Percentiles rank a stretch among this genome's conserved stretches.
These are phyloP conservation scores for Pithys albifrons DNA, from an alignment of 2,113 vertebrate species.

Conservation along the genomic window DNA sequence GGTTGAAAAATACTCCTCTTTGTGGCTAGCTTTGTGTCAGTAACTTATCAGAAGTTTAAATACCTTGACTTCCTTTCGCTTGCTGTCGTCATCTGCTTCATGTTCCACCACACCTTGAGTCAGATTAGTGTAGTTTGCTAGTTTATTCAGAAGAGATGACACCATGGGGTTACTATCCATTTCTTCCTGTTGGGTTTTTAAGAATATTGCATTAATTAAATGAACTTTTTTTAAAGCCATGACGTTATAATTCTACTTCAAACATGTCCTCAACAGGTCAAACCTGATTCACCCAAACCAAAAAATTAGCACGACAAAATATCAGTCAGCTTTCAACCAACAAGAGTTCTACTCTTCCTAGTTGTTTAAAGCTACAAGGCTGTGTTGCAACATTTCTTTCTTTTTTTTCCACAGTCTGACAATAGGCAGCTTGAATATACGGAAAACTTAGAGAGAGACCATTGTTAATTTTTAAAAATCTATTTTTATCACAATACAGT, in stretches of 20 bases:
- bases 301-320: background rate
- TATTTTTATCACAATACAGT: background rate
- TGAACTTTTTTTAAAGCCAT: background rate
- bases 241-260: background rate
- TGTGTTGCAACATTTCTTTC: background rate
- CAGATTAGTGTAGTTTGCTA: conserved; percentile 96
- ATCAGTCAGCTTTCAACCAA: background rate
- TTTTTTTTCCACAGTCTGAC: background rate
- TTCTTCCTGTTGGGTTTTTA: conserved; percentile 84
- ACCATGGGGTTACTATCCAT: conserved; percentile 99
- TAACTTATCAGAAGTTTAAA: background rate
- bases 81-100: conserved; percentile 89
- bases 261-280: background rate
- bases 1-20: background rate
- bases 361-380: background rate
- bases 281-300: background rate
- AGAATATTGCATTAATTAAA: background rate
- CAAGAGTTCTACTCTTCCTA: background rate
- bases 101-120: conserved; percentile 95
- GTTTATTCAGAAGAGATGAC: conserved; percentile 92
- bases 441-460: background rate
- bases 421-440: background rate
- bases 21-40: background rate
- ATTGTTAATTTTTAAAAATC: background rate
- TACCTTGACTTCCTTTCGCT: conserved; percentile 80